phyloP scores from a whole-genome alignment of 2,797 vertebrate species.

The Peromyscus melanophrys region DNA sequence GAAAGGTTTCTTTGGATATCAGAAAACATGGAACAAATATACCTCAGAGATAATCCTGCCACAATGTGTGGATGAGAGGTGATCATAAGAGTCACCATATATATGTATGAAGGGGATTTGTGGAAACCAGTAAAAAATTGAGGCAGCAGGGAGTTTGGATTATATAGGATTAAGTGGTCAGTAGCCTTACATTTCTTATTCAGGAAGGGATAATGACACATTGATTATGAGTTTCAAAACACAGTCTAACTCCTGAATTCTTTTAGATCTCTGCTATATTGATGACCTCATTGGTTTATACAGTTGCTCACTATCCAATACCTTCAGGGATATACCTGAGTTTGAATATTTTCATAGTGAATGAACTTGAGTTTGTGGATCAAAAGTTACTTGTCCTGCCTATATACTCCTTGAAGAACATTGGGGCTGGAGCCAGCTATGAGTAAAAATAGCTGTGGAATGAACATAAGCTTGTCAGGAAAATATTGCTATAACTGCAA shows the following conservation, averaged over 20 bases:
- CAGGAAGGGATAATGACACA: not conserved
- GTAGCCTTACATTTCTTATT: not conserved
- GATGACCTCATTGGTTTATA: not conserved
- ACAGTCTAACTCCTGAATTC: not conserved
- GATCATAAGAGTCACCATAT: not conserved
- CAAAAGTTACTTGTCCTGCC: not conserved
- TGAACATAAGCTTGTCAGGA: not conserved
- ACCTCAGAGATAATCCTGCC: not conserved
- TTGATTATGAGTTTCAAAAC: not conserved
- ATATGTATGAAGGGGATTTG: not conserved
- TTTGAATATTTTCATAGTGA: not conserved
- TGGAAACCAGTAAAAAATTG: not conserved
- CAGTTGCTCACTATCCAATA: not conserved
- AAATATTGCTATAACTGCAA: not conserved
- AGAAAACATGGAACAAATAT: not conserved
- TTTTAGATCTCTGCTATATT: not conserved
- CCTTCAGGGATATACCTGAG: not conserved
- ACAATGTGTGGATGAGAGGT: too few relatives aligned
- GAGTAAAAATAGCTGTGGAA: not conserved
- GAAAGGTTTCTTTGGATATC: not conserved
- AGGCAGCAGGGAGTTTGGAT: not conserved
- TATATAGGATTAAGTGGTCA: not conserved
- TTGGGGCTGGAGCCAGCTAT: not conserved
- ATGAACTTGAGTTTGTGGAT: not conserved
- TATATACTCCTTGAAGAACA: not conserved